These are phyloP conservation scores for Orbicella faveolata DNA, from an alignment of 64 coral and sea anemone species.

Conservation along the genomic window DNA sequence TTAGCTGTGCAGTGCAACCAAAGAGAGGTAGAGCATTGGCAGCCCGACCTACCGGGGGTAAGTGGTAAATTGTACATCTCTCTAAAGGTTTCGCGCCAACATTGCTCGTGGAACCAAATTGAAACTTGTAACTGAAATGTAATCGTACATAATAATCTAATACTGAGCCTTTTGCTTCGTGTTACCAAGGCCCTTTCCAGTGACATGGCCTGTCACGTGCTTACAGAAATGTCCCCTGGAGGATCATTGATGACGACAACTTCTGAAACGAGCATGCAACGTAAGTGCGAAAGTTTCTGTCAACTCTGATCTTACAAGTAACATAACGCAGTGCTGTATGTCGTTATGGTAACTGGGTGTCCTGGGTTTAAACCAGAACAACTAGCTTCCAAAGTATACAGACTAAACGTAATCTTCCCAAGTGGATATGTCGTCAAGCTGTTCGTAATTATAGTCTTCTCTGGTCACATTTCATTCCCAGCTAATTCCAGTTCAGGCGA, in stretches of 20 bases:
- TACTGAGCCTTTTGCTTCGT: not conserved
- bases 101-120: not conserved
- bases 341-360: too few species aligned
- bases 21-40: conserved; percentile 19
- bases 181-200: conserved; percentile 64
- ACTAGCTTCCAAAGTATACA: too few species aligned
- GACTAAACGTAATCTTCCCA: too few species aligned
- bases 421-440: too few species aligned
- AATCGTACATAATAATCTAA: not conserved
- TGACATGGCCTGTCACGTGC: conserved; percentile 89
- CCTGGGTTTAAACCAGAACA: too few species aligned
- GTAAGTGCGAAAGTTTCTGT: conserved; percentile 39
- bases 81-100: not conserved
- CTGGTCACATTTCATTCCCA: too few species aligned
- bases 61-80: not conserved
- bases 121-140: not conserved
- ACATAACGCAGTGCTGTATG: too few species aligned
- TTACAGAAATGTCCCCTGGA: conserved; percentile 92
- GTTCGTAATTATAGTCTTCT: too few species aligned
- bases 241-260: conserved; percentile 73
- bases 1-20: not conserved
- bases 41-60: conserved; percentile 35
- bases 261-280: conserved; percentile 63
- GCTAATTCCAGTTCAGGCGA: too few species aligned
- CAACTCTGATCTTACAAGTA: not conserved